Conservation (phyloP, 2,113 vertebrate genomes). For the Callorhinus ursinus region DNA sequence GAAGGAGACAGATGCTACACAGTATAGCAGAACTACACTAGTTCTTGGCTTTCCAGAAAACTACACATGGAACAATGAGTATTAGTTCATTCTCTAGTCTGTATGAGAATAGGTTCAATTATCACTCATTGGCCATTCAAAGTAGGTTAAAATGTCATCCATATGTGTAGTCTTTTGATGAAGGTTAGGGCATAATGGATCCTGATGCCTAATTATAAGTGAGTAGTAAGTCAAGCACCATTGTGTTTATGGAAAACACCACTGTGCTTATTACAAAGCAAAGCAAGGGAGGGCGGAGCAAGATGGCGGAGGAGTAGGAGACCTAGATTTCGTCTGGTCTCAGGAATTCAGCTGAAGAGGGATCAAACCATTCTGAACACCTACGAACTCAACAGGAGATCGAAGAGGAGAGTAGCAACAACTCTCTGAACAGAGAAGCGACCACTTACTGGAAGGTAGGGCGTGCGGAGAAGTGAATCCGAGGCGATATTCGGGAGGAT, state of each 20-base stretch:
- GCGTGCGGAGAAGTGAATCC: no score
- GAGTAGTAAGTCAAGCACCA: background rate
- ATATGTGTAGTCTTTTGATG: accelerated
- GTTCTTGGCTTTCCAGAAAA: background rate
- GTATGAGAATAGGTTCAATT: background rate
- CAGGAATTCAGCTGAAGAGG: no score
- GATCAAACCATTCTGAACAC: no score
- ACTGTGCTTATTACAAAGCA: background rate
- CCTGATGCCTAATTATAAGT: background rate
- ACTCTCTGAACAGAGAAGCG: no score
- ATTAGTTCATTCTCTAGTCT: background rate
- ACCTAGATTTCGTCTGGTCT: no score
- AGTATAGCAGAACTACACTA: background rate
- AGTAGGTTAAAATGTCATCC: background rate
- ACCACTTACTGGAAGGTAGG: no score
- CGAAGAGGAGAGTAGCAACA: no score
- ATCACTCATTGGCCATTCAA: background rate
- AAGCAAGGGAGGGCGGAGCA: background rate
- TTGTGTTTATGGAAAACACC: background rate
- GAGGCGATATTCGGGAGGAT: no score
- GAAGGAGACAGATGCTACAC: background rate
- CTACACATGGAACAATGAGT: background rate
- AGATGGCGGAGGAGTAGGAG: no score
- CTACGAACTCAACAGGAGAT: no score
- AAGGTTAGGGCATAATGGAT: background rate